Percentiles rank a stretch among this genome's conserved stretches.
phyloP scores from a whole-genome alignment of 2,888 invertebrate species.

The Netelia inedita region DNA sequence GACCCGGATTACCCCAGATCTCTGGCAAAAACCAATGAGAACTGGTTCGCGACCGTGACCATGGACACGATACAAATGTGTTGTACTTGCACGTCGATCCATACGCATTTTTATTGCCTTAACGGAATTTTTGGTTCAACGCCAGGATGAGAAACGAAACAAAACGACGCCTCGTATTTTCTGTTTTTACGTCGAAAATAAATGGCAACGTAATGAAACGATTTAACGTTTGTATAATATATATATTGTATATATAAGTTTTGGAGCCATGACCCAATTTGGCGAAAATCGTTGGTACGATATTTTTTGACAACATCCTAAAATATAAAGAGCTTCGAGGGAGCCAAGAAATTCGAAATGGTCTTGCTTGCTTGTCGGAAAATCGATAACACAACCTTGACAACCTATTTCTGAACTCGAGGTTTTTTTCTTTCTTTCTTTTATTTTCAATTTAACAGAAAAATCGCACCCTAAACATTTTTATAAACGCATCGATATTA shows the following conservation, averaged over 20 bases:
- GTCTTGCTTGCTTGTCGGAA: neutral
- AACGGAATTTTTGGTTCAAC: conserved; percentile 43
- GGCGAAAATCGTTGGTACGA: conserved; percentile 2
- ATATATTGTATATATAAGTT: conserved; percentile 1
- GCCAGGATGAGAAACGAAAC: conserved; percentile 54
- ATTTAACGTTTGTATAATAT: neutral
- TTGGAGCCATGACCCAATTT: conserved; percentile 57
- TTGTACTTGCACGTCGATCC: conserved; percentile 7
- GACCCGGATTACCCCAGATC: conserved; percentile 19
- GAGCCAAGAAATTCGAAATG: neutral
- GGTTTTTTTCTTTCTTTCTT: neutral
- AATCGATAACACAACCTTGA: neutral
- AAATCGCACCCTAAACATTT: neutral
- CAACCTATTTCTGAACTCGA: neutral
- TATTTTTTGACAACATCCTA: conserved; percentile 41
- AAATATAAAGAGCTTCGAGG: neutral
- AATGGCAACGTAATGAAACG: conserved; percentile 19
- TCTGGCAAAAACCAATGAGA: conserved; percentile 14
- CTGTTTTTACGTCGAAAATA: conserved; percentile 19
- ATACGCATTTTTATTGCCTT: conserved; percentile 12
- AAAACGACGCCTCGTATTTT: neutral
- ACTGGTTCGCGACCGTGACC: conserved; percentile 59
- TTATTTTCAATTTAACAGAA: neutral
- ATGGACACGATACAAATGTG: conserved; percentile 35
- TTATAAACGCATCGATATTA: neutral